A percentile compares a stretch with the other conserved stretches of the same genome.
Conservation (phyloP, 2,113 vertebrate species). For the Neotragus moschatus region DNA sequence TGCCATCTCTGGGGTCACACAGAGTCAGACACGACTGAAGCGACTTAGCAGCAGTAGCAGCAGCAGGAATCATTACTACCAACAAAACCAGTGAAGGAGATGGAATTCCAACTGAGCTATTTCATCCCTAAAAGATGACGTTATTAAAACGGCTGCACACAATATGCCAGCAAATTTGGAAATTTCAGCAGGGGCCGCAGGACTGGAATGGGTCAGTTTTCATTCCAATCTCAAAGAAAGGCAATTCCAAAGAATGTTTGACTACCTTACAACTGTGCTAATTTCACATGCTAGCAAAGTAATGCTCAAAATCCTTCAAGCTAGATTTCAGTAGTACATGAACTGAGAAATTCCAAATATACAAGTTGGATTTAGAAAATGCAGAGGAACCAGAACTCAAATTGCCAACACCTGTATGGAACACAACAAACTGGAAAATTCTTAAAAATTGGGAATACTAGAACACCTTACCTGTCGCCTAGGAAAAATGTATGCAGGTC, state of each 20-base stretch:
- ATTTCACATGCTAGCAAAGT: background rate
- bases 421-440: background rate
- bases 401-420: background rate
- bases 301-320: background rate
- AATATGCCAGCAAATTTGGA: background rate
- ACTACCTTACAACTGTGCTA: background rate
- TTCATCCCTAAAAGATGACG: background rate
- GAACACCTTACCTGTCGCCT: background rate
- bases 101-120: background rate
- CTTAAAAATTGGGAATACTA: background rate
- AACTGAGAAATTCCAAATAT: background rate
- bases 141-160: background rate
- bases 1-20: no score
- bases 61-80: background rate
- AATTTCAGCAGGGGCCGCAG: background rate
- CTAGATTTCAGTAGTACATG: background rate
- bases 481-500: background rate
- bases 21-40: no score
- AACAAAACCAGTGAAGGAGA: background rate
- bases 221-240: background rate
- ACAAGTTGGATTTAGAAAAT: background rate
- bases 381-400: background rate
- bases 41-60: no score
- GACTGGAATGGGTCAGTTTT: background rate
- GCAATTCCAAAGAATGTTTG: background rate